Conservation (phyloP, 2,113 vertebrate genomes). For the Pithys albifrons region DNA sequence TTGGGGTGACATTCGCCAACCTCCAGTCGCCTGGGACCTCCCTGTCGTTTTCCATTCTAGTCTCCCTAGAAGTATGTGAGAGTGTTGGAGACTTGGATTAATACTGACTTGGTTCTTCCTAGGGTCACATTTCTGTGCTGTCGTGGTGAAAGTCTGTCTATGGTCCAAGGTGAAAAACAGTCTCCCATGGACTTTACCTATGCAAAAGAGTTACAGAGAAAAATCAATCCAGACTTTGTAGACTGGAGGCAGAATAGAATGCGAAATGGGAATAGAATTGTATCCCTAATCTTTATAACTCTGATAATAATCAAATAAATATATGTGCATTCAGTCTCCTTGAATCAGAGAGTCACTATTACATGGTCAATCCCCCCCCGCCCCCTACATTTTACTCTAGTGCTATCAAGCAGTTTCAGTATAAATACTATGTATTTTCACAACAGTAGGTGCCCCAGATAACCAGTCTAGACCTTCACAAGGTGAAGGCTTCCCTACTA, state of each 20-base stretch:
- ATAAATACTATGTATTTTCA: neutral
- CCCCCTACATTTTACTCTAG: neutral
- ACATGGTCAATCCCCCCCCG: neutral
- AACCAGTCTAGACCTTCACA: neutral
- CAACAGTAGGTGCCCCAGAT: neutral
- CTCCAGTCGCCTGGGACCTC: too few species aligned
- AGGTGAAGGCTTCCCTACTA: neutral
- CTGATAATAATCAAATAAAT: neutral
- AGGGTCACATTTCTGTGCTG: neutral
- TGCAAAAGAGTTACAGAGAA: neutral
- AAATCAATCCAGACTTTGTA: neutral
- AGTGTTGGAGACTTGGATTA: neutral
- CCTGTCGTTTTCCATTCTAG: neutral
- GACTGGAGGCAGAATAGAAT: neutral
- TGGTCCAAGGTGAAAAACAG: neutral
- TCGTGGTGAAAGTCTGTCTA: neutral
- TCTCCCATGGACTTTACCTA: neutral
- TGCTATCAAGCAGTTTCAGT: neutral
- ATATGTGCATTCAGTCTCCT: neutral
- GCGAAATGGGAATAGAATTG: neutral
- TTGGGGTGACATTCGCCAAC: too few species aligned
- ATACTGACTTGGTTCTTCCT: neutral
- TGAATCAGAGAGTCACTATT: neutral
- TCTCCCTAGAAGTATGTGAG: neutral
- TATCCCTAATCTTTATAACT: neutral